Base-by-base conservation (phyloP, 1,140 invertebrate species). In the Chironomus striatipennis region DNA sequence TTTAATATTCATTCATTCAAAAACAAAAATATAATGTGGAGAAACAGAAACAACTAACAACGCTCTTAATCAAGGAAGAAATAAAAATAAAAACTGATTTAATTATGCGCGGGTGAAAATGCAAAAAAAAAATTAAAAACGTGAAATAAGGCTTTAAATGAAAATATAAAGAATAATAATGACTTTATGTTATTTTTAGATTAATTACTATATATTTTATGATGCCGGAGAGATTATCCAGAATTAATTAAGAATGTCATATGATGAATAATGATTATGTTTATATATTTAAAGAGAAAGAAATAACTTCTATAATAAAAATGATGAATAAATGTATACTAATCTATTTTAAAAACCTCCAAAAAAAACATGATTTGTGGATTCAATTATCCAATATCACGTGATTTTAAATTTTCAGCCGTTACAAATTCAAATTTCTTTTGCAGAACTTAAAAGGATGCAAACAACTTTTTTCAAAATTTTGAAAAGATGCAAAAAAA, bases 111-210 rank as follows among this genome's bases (percentile, higher is more conserved):
- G 47, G 47, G 47, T 57, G 47, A 57, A 57, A 34, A 57, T 57
- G 47, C 12, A 57, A 57, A 57, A 57, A 57, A 57, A 57, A 12
- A 12, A 57, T 12, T n/a, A 57, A n/a, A n/a, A 57, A 57, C 47
- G n/a, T 57, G n/a, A 57, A 57, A 2, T 34, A 57, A 12, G 9
- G 47, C 10, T 15, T 57, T 57, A 15, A 57, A 12, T n/a, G n/a
- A 57, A 10, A 12, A n/a, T 57, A 57, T 57, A 57, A 34, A 34
- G 24, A 34, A 34, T 34, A 34, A 34, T 34, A 34, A 34, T 34
- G 24, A 57, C 47, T 57, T 57, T 57, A 57, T 57, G 47, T 57
- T 57, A 57, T n/a, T 57, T 47, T n/a, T 57, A 57, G 47, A 57
- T 57, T 57, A 57, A 57, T 57, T 57, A 12, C 47, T 57, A 57